phyloP scores from a whole-genome alignment of 1,140 invertebrate species.

The Trachymyrmex septentrionalis region DNA sequence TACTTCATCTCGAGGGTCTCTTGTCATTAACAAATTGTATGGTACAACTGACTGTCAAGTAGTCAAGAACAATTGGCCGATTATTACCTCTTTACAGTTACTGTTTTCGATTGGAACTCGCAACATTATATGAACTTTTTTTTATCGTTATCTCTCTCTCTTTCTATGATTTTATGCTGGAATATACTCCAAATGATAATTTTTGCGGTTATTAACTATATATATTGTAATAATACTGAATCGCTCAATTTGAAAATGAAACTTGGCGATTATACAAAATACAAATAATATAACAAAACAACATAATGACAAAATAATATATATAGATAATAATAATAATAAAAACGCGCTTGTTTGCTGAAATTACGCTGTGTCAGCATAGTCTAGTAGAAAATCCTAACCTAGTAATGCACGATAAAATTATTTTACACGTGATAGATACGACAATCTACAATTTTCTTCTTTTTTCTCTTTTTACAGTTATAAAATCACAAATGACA shows the following conservation, averaged over 20 bases:
- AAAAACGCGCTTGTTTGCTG: slow-evolving; percentile 21
- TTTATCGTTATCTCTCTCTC: background rate
- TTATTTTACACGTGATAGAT: slow-evolving; percentile 65
- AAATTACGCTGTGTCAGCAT: slow-evolving; percentile 9
- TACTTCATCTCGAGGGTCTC: slow-evolving; percentile 80
- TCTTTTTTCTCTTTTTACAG: background rate
- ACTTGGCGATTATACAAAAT: background rate
- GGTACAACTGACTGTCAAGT: slow-evolving; percentile 68
- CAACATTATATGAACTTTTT: background rate
- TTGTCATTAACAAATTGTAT: slow-evolving; percentile 79
- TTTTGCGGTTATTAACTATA: background rate
- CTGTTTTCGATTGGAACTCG: background rate
- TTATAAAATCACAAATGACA: background rate
- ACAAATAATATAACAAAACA: background rate
- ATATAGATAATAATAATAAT: slow-evolving; percentile 30
- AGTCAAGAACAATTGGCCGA: slow-evolving; percentile 70
- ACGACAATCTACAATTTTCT: slow-evolving; percentile 58
- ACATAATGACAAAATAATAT: slow-evolving; percentile 36
- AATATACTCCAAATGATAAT: background rate
- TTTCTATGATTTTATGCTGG: background rate
- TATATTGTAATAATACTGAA: background rate
- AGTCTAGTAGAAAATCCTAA: slow-evolving; percentile 45
- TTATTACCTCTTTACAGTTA: slow-evolving; percentile 51
- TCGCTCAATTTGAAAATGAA: background rate
- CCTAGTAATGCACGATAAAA: slow-evolving; percentile 50